These are phyloP conservation scores for Neogobius melanostomus DNA, from an alignment of 2,113 vertebrate genomes.

Conservation along the genomic window DNA sequence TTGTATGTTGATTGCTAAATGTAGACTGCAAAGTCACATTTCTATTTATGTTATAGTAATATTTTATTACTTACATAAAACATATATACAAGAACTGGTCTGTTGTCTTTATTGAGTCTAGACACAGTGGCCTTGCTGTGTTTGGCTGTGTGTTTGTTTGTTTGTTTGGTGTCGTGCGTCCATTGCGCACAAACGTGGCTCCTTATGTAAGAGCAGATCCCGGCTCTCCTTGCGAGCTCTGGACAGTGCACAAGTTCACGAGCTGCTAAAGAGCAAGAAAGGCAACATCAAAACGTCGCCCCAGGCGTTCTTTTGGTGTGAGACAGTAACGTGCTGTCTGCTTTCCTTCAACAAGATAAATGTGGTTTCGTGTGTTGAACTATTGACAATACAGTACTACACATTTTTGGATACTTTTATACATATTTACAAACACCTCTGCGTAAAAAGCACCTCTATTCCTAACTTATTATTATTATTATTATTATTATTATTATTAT, in stretches of 20 bases:
- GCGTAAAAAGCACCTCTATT: background rate
- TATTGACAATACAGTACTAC: background rate
- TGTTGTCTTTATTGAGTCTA: conserved; percentile 86
- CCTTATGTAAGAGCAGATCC: conserved; percentile 63
- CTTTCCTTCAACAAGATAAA: background rate
- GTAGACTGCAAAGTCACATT: conserved; percentile 98
- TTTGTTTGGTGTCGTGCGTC: conserved; percentile 46
- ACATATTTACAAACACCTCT: too few relatives aligned
- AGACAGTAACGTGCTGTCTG: conserved; percentile 35
- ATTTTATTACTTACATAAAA: conserved; percentile 99
- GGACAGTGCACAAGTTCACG: conserved; percentile 36
- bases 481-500: conserved; percentile 14
- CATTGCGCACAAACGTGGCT: conserved; percentile 44
- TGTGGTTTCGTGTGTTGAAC: background rate
- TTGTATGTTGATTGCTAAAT: conserved; percentile 93
- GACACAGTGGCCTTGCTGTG: conserved; percentile 40
- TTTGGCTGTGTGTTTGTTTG: conserved; percentile 20
- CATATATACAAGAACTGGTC: conserved; percentile 93
- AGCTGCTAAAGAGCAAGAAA: conserved; percentile 59
- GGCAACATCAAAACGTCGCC: conserved; percentile 64
- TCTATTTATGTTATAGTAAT: conserved; percentile 99
- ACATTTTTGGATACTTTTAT: background rate
- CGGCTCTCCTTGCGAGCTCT: conserved; percentile 58
- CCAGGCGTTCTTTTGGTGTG: conserved; percentile 62
- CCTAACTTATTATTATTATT: conserved; percentile 3